Evolutionary conservation across 2,888 invertebrate genomes (phyloP).

Genomic region (Dorcus parallelipipedus): DNA sequence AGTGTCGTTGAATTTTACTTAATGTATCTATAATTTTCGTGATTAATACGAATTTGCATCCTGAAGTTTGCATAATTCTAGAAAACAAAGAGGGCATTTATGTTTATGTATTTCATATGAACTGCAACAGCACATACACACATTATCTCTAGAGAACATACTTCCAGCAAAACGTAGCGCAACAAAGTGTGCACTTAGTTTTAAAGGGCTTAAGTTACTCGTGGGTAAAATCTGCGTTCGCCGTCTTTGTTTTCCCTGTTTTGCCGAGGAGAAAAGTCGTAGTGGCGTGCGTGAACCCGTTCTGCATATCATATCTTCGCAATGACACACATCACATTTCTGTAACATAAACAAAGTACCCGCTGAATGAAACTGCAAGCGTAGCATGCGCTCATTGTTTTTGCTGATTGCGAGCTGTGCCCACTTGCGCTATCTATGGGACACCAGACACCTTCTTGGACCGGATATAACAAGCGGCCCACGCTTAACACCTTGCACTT

Average conservation of each 20-base stretch:
- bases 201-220: not conserved
- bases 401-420: constrained; percentile 18
- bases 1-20: too few species aligned
- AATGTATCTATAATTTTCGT: too few species aligned
- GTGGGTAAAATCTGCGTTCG: not conserved
- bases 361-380: constrained; percentile 20
- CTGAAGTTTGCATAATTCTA: not conserved
- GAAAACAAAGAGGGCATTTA: not conserved
- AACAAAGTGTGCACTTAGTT: constrained; percentile 8
- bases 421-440: constrained; percentile 19
- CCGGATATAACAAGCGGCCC: constrained; percentile 23
- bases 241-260: not conserved
- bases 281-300: not conserved
- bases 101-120: not conserved
- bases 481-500: constrained; percentile 19
- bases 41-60: too few species aligned
- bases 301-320: constrained; percentile 13
- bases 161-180: constrained; percentile 9
- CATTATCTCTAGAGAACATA: constrained; percentile 14
- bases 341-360: constrained; percentile 19
- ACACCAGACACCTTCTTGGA: constrained; percentile 20
- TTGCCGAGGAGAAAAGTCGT: not conserved
- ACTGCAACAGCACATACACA: constrained; percentile 1
- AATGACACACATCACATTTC: constrained; percentile 16
- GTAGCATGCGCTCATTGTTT: constrained; percentile 19